A percentile compares a stretch with the other conserved stretches of the same genome.
Evolutionary conservation across 1,140 invertebrate species (phyloP).

Genomic region (Dendrolimus punctatus): DNA sequence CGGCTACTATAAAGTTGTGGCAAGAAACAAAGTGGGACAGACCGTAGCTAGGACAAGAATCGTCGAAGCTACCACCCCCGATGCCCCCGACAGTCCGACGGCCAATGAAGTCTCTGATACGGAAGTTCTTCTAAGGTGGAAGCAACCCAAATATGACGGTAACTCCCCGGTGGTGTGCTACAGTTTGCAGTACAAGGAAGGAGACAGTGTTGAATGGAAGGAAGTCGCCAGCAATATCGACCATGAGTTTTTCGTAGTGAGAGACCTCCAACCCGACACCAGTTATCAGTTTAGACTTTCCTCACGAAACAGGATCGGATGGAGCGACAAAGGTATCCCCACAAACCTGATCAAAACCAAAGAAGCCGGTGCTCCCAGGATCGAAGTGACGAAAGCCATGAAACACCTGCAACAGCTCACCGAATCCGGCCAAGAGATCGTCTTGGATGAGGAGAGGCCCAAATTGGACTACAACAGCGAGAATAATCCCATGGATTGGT

Average conservation of each 20-base stretch:
- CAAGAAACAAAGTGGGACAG: constrained; percentile 88
- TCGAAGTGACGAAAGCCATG: constrained; percentile 85
- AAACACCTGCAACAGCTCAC: constrained; percentile 87
- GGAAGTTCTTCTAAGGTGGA: constrained; percentile 92
- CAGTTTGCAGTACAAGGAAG: constrained; percentile 84
- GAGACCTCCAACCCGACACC: constrained; percentile 82
- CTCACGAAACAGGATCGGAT: constrained; percentile 94
- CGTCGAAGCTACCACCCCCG: constrained; percentile 82
- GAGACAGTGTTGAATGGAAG: constrained; percentile 88
- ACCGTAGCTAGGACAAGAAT: constrained; percentile 82
- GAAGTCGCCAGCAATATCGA: constrained; percentile 90
- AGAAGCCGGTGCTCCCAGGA: constrained; percentile 76
- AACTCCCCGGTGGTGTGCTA: constrained; percentile 90
- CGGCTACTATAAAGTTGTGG: constrained; percentile 96
- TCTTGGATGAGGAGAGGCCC: constrained; percentile 76
- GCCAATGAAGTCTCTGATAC: constrained; percentile 86
- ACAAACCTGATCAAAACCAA: constrained; percentile 81
- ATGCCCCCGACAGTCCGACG: constrained; percentile 90
- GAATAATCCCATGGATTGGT: constrained; percentile 81
- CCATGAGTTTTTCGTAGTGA: constrained; percentile 93
- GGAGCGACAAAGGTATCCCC: constrained; percentile 87
- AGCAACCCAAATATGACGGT: constrained; percentile 87
- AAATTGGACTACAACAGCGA: constrained; percentile 84
- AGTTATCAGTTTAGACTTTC: constrained; percentile 92
- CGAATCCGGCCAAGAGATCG: constrained; percentile 82